Evolutionary conservation across 2,888 invertebrate genomes (phyloP), one percentile per base, ranked within the genome.

Genomic region (Tetragonula carbonaria): DNA sequence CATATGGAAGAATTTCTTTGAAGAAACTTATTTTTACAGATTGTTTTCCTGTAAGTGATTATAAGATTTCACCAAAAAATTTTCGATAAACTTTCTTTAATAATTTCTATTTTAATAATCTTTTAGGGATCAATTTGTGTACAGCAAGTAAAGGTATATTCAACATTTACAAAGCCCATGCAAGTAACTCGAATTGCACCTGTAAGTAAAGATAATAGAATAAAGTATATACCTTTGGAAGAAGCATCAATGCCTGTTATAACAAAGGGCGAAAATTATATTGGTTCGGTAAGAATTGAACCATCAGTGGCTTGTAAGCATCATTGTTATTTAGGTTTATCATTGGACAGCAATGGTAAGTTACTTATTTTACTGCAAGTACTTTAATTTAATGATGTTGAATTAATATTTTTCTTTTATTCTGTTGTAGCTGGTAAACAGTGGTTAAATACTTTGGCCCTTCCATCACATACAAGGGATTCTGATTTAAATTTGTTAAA

Each of bases 151-250:
- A 96, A 97, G 93, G 96, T 98, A 86, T 97, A 97, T 92, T 98
- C 97, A 91, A 97, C 97, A 8, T 98, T 98, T 95, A 95, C 96
- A 88, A 96, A 97, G 91, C 96, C 96, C 74, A 98, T 99, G 97
- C 96, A 96, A 87, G 96, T 98, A 68, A 96, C 96, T 78, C 95
- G 96, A 86, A 96, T 98, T 65, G 94, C 96, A 94, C 95, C 96
- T 96, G 93, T 96, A 93, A 95, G 93, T 74, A 93, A 93, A 77
- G 94, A 94, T 85, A 91, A 92, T 72, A 91, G 94, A 65, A 89
- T 94, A 21, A 94, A 93, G 71, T 94, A 94, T 80, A 92, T 94
- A 82, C 94, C 94, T n/a, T 85, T 93, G 77, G 93, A 93, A 68
- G 92, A 93, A 79, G 91, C 92, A 65, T 81, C 91, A 53, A 87